Evolutionary conservation across 2,888 invertebrate species (phyloP).

Genomic region (Tetragonula carbonaria): DNA sequence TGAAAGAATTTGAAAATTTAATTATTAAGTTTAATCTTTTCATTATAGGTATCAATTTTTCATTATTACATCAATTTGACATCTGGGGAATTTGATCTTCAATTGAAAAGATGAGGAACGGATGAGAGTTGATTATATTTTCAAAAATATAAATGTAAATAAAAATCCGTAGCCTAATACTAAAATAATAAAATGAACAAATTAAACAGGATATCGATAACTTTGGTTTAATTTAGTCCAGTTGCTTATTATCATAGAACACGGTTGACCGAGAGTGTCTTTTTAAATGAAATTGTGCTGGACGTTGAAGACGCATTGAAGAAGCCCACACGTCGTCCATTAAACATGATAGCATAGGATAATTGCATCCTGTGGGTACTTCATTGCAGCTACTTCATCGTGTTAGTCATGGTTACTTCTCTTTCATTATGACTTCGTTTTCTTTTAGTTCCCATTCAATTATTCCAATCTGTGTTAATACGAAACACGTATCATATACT

Average conservation of each 20-base stretch:
- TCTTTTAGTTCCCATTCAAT: constrained; percentile 34
- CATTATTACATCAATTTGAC: too few relatives aligned
- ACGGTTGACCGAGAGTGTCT: not conserved
- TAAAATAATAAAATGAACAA: not conserved
- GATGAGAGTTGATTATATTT: too few relatives aligned
- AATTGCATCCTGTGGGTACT: constrained; percentile 69
- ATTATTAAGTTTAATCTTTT: too few relatives aligned
- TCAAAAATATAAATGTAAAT: too few relatives aligned
- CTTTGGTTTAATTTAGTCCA: not conserved
- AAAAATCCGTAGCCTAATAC: too few relatives aligned
- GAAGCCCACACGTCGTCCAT: constrained; percentile 66
- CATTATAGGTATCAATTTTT: too few relatives aligned
- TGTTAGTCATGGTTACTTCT: constrained; percentile 55
- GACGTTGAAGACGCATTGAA: constrained; percentile 56
- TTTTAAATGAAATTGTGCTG: constrained; percentile 55
- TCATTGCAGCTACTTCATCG: constrained; percentile 51
- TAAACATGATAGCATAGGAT: constrained; percentile 69
- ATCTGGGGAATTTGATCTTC: too few relatives aligned
- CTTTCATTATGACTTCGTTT: constrained; percentile 57
- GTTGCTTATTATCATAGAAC: not conserved
- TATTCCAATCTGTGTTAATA: not conserved
- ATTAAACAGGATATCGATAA: not conserved
- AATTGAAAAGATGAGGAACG: too few relatives aligned
- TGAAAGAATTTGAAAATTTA: too few relatives aligned
- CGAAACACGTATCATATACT: not conserved